Evolutionary conservation across 1,140 invertebrate species (phyloP).

Genomic region (Adoxophyes honmai): DNA sequence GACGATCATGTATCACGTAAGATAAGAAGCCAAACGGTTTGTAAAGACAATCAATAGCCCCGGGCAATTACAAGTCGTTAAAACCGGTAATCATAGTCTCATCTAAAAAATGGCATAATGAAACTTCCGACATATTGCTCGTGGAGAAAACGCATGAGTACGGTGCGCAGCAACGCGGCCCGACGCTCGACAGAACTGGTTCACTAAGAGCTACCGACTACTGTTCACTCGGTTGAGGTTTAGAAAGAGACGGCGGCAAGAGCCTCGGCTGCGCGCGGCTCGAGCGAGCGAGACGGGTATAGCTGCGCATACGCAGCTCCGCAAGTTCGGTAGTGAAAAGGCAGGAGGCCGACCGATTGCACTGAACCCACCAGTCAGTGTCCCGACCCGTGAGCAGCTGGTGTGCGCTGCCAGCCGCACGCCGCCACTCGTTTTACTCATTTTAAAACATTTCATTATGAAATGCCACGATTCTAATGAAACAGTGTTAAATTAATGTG

Average conservation of each 20-base stretch:
- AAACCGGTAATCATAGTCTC: slow-evolving; percentile 55
- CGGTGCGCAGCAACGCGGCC: slow-evolving; percentile 39
- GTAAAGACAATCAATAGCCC: slow-evolving; percentile 47
- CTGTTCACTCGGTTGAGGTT: slow-evolving; percentile 57
- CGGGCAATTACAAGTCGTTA: slow-evolving; percentile 47
- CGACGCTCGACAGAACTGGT: slow-evolving; percentile 64
- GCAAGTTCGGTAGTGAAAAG: slow-evolving; percentile 51
- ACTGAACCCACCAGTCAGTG: slow-evolving; percentile 60
- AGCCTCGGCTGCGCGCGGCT: not conserved
- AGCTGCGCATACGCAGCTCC: slow-evolving; percentile 55
- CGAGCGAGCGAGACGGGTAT: slow-evolving; percentile 37
- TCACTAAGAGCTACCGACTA: slow-evolving; percentile 58
- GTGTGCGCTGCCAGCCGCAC: slow-evolving; percentile 41
- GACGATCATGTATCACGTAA: not conserved
- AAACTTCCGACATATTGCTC: slow-evolving; percentile 47
- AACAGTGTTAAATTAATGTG: slow-evolving; percentile 43
- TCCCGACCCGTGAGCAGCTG: slow-evolving; percentile 59
- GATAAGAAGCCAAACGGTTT: not conserved
- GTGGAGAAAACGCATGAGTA: slow-evolving; percentile 49
- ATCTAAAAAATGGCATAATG: slow-evolving; percentile 54
- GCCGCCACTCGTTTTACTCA: slow-evolving; percentile 58
- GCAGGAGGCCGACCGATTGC: slow-evolving; percentile 45
- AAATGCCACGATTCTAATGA: slow-evolving; percentile 55
- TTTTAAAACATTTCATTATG: slow-evolving; percentile 47
- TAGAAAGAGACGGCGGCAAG: slow-evolving; percentile 32